Conservation (phyloP, 2,888 invertebrate species). For the Spicauda simplicius region DNA sequence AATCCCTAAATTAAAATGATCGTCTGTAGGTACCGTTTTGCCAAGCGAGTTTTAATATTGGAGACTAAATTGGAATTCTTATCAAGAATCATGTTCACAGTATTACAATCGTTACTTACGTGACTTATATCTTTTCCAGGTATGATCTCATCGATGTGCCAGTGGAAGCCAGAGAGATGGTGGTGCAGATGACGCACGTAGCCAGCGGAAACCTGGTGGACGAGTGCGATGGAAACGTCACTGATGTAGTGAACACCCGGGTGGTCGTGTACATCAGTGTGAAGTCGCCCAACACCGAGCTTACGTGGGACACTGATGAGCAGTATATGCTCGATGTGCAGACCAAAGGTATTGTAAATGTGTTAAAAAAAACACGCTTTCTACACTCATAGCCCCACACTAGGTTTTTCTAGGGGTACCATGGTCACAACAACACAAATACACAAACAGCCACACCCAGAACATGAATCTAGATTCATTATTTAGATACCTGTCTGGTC, state of each 20-base stretch:
- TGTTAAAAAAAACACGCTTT: no score
- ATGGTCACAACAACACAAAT: no score
- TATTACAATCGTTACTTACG: neutral
- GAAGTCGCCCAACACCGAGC: constrained; percentile 69
- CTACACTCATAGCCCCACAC: no score
- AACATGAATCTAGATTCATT: no score
- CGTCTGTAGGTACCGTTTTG: no score
- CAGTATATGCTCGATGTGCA: constrained; percentile 86
- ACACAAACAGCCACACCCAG: no score
- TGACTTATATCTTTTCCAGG: constrained; percentile 48
- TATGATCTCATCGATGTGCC: constrained; percentile 82
- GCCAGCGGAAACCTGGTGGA: constrained; percentile 83
- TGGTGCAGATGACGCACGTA: constrained; percentile 83
- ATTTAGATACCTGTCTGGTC: no score
- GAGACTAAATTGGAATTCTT: no score
- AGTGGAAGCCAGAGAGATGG: constrained; percentile 71
- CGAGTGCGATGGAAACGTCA: constrained; percentile 82
- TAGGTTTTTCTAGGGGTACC: no score
- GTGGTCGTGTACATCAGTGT: constrained; percentile 85
- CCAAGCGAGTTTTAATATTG: no score
- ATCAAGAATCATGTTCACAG: no score
- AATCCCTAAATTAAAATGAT: no score
- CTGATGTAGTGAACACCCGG: constrained; percentile 73
- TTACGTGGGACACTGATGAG: constrained; percentile 89
- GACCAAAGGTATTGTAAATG: constrained; percentile 68